Base-by-base conservation (phyloP, 2,113 vertebrate species). In the Oreocharis arfaki region DNA sequence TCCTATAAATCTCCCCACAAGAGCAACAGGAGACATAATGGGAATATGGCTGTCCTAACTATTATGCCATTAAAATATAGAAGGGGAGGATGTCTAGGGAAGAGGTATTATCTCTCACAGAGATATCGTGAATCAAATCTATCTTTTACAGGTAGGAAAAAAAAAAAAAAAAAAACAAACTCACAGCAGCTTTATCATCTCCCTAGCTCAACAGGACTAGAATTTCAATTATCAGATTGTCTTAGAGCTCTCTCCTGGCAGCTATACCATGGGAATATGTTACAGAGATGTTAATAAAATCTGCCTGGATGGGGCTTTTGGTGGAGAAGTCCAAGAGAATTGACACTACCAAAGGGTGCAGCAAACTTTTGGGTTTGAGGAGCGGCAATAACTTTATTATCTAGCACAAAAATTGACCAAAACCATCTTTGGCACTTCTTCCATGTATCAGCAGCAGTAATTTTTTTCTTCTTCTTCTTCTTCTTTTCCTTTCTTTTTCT, bases 1-100 rank as follows among this genome's bases (percentile, higher is more conserved):
- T 76, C 30, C 13, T n/a, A 93, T 87, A 92, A 61, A 69, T 87
- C 80, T 87, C 35, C 70, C n/a, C 63, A 64, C 33, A 71, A 79
- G 23, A 93, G 30, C 37, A 95, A 47, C 41, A 93, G 19, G 84
- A 87, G 39, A 33, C 32, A 64, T 70, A 87, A 92, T 52, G 24
- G 78, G 47, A 95, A 81, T 64, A 65, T 71, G 70, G n/a, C 30
- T 89, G 47, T 89, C 32, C n/a, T 68, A 86, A 81, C 41, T 85
- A 63, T 57, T 88, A 49, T 37, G 14, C 13, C 44, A 65, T 69
- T 87, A 81, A 76, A 79, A 82, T 21, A 15, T 4, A 82, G 50
- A 37, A 42, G 28, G 46, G 33, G 14, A 83, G 6, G 9, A 53
- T 35, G 39, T 22, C 26, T 61, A 76, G 9, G n/a, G 52, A 69